A percentile compares a stretch with the other conserved stretches of the same genome.
These are phyloP conservation scores for Huso huso DNA, from an alignment of 2,797 vertebrate species.

Conservation along the genomic window DNA sequence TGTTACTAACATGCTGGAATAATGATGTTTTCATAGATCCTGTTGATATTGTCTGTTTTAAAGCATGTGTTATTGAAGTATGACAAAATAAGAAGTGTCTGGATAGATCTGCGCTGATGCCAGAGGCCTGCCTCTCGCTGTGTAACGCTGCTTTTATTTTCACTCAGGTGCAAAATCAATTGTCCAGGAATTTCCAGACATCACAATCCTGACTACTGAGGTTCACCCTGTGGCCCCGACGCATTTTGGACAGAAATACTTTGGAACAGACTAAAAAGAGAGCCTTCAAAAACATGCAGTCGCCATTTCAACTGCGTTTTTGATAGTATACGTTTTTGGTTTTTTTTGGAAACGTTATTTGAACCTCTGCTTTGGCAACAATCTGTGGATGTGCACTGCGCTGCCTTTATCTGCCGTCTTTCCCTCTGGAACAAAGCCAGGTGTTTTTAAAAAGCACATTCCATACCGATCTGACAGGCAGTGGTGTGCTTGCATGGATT, in stretches of 20 bases:
- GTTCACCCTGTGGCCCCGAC: slow-evolving; percentile 90
- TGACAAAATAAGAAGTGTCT: too few relatives aligned
- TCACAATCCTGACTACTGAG: slow-evolving; percentile 95
- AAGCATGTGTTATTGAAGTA: too few relatives aligned
- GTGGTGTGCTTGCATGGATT: slow-evolving; percentile 9
- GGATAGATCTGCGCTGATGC: too few relatives aligned
- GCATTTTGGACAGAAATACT: slow-evolving; percentile 95
- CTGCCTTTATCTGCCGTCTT: background rate
- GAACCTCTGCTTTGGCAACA: slow-evolving; percentile 24
- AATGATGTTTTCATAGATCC: too few relatives aligned
- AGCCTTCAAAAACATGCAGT: slow-evolving; percentile 10
- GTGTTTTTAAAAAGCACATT: slow-evolving; percentile 23
- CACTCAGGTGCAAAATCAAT: slow-evolving; percentile 88
- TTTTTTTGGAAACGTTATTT: too few relatives aligned
- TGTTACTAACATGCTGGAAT: too few relatives aligned
- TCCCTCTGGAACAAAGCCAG: slow-evolving; percentile 4
- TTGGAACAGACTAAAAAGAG: slow-evolving; percentile 79
- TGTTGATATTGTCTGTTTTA: too few relatives aligned
- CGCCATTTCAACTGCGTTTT: background rate
- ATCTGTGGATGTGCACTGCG: background rate
- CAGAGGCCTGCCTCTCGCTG: too few relatives aligned
- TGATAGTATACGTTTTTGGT: too few relatives aligned
- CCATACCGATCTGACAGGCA: slow-evolving; percentile 18
- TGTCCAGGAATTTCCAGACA: slow-evolving; percentile 95
- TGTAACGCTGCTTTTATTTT: slow-evolving; percentile 11